These are phyloP conservation scores for Parapristionchus giblindavisi DNA, from an alignment of 2,888 invertebrate genomes.

Conservation along the genomic window DNA sequence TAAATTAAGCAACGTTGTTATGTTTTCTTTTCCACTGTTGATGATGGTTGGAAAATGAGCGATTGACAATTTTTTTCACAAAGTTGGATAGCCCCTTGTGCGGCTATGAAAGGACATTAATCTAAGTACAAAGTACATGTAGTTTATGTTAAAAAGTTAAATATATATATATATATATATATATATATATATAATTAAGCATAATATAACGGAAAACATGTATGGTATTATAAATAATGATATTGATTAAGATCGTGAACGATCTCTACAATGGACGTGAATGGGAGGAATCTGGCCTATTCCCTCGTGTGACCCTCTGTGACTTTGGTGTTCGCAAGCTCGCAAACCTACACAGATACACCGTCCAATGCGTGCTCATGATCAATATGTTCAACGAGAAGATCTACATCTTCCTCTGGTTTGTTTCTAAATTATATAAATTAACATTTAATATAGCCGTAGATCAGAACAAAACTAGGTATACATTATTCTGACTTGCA, in stretches of 20 bases:
- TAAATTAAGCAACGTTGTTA: no score
- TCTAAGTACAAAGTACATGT: neutral
- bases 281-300: constrained; percentile 69
- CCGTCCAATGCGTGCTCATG: constrained; percentile 69
- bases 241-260: constrained; percentile 52
- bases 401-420: constrained; percentile 68
- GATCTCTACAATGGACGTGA: constrained; percentile 65
- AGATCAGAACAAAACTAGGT: no score
- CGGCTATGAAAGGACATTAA: no score
- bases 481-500: neutral
- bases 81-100: no score
- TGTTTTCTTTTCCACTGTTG: no score
- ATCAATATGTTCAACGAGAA: constrained; percentile 70
- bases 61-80: no score
- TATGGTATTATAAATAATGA: neutral
- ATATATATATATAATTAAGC: no score
- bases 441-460: neutral
- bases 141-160: neutral
- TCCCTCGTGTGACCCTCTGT: constrained; percentile 65
- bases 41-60: no score
- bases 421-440: constrained; percentile 1
- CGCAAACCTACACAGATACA: constrained; percentile 68
- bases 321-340: constrained; percentile 70
- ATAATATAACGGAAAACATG: no score
- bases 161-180: neutral